Conservation (phyloP, 1,140 invertebrate genomes). For the Trigoniulus corallinus region DNA sequence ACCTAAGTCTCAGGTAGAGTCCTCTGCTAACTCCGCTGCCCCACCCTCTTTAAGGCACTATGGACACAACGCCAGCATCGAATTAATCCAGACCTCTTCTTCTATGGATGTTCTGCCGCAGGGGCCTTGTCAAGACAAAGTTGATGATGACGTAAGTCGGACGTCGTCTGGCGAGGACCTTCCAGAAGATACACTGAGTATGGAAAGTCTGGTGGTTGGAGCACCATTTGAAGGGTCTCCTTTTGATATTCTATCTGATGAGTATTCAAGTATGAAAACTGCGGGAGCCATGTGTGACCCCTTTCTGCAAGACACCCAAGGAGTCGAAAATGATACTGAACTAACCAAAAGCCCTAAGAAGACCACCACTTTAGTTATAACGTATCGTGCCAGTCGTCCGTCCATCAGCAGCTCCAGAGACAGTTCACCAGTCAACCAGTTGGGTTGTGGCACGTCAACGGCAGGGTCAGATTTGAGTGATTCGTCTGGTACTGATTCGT, state of each 20-base stretch:
- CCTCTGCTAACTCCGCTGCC: too few relatives aligned
- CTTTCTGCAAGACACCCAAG: not conserved
- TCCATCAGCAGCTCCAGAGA: not conserved
- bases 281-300: too few relatives aligned
- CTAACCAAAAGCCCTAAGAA: not conserved
- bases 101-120: too few relatives aligned
- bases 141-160: too few relatives aligned
- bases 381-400: not conserved
- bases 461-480: not conserved
- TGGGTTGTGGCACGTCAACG: not conserved
- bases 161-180: too few relatives aligned
- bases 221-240: conserved; percentile 22
- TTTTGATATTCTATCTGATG: conserved; percentile 22
- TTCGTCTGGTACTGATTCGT: not conserved
- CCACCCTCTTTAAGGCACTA: too few relatives aligned
- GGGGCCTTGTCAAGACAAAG: too few relatives aligned
- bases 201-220: too few relatives aligned
- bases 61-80: too few relatives aligned
- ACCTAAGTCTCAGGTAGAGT: too few relatives aligned
- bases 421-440: conserved; percentile 2
- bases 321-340: not conserved
- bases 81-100: too few relatives aligned
- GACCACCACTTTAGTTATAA: not conserved
- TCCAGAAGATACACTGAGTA: too few relatives aligned
- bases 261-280: not conserved